Evolutionary conservation across 2,113 vertebrate species (phyloP), one percentile per base, ranked within the genome.

Genomic region (Carettochelys insculpta): DNA sequence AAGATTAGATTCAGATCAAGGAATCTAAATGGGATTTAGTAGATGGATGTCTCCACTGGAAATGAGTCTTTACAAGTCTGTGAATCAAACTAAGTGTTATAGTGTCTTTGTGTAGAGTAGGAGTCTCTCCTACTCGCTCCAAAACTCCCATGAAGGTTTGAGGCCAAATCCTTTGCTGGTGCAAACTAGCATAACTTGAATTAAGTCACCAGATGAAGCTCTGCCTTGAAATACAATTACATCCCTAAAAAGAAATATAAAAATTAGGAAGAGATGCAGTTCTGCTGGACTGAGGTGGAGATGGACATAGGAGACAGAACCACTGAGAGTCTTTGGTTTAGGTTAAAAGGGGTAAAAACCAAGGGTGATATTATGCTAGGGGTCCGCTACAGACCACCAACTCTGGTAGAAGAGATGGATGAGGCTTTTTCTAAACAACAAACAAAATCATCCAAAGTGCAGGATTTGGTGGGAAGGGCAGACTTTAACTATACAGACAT

Each of bases 1-100:
- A 94, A 96, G 95, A 97, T 92, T 85, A 95, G 92, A 93, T 94
- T 92, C 94, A 92, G 90, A 93, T n/a, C 92, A 90, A 92, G 92
- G 94, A 96, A 92, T 86, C 90, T 92, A 83, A 92, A 92, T 83
- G 92, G 89, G 83, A 94, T 85, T 82, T 94, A 82, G 92, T 94
- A 97, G 94, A 95, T 95, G 94, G 96, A 65, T 95, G 1, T 0
- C 71, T 92, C 90, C 89, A 79, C 54, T 94, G 94, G 95, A 97
- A 89, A 53, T 83, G 77, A 82, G 92, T 92, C 90, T 93, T 94
- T 71, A 71, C 13, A 45, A 95, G 77, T 92, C 90, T 91, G 82
- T 80, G 51, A 76, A 86, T 93, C 92, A 87, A 94, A 93, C 87
- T 92, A 83, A 87, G 81, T 81, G 89, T 54, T 47, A 80, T 45